Evolutionary conservation across 1,140 invertebrate genomes (phyloP), one percentile per base, ranked within the genome.

Genomic region (Nixonia krombeini): DNA sequence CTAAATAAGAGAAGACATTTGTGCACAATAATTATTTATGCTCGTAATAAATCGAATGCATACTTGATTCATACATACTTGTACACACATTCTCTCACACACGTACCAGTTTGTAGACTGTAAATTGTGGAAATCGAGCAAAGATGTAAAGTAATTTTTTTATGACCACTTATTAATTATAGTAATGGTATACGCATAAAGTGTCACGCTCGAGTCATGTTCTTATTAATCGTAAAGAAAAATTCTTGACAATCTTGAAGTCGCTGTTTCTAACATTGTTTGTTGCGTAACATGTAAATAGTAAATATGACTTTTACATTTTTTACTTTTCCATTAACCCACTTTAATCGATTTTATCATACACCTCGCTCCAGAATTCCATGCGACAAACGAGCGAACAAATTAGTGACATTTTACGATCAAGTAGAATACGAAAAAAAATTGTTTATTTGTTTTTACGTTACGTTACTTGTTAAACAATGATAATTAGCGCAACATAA

Each of bases 11-110:
- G 26, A 46, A 45, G 45, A 38, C 26, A 33, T 52, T 37, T 42
- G 12, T 37, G 23, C 56, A 47, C 47, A 37, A 45, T 51, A 45
- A 58, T 58, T 58, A 50, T 58, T 56, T 59, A 59, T 51, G 50
- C 47, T 59, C 47, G 16, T 51, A 28, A 42, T 29, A 49, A 58
- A 58, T 50, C 38, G 55, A 58, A 50, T 58, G 55, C 44, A 33
- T 37, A 42, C 29, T 6, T 26, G 17, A 18, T 41, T 33, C 28
- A 17, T 23, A 28, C 23, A 47, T 25, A 40, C 42, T 5, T 8
- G 21, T 25, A 37, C 18, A 41, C 17, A 38, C 44, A n/a, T 10
- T 12, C 9, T 15, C 21, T 6, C 40, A 26, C 16, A 18, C 37
- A 18, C 10, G 3, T 17, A 28, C 26, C 18, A 8, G 10, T 42